Base-by-base conservation (phyloP, 2,888 invertebrate genomes). In the Tenthredo notha region DNA sequence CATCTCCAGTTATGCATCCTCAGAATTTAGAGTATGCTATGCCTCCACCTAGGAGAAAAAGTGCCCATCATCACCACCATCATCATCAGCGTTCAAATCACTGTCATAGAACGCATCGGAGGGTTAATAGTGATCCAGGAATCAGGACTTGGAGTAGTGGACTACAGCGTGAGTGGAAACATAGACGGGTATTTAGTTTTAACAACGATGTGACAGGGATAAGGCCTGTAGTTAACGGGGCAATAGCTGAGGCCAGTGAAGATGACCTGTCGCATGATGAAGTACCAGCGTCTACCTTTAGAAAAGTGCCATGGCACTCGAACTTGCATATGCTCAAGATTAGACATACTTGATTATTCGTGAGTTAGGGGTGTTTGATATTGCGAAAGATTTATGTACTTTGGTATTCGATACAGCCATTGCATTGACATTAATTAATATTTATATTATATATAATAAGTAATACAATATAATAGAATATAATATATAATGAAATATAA, bases 221-320 rank as follows among this genome's bases (percentile, higher is more conserved):
- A 6, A 85, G 86, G 61, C 83, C 88, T 18, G 25, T 6, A 47
- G 84, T 86, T 50, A 87, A 88, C n/a, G 85, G 67, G 80, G 85
- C 86, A 67, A 88, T 87, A 75, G 84, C 83, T 58, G 88, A 89
- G 65, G 87, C 87, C 50, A 86, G 86, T 85, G 88, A 89, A 50
- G 89, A 89, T 37, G 86, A 86, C 75, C 86, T 85, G 70, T 83
- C 84, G 72, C 87, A 87, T 12, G 90, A 90, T 67, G 89, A 89
- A 67, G 85, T 86, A 85, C 89, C 87, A 75, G 89, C 90, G 85
- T 90, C 90, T 87, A 92, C 93, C n/a, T 94, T 94, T 89, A 91
- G 93, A 87, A 94, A 94, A 92, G 93, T 93, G 92, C 94, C 94
- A 91, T 94, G 94, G 94, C 94, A 94, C 91, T 92, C 93, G 50